Evolutionary conservation across 2,888 invertebrate genomes (phyloP).

Genomic region (Terebella lapidaria): DNA sequence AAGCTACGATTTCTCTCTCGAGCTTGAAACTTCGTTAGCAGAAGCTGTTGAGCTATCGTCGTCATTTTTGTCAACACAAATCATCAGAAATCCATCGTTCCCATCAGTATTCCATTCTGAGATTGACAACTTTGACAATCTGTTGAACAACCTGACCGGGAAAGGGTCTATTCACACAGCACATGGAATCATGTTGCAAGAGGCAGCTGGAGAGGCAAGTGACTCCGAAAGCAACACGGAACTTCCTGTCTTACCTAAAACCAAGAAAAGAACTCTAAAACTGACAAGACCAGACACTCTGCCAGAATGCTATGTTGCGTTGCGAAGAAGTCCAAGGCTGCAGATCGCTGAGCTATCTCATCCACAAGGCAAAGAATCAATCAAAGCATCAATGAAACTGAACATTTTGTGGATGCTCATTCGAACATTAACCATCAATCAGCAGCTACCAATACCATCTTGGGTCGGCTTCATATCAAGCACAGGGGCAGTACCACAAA

Average conservation of each 20-base stretch:
- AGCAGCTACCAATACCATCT: too few species aligned
- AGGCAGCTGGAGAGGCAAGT: slow-evolving; percentile 15
- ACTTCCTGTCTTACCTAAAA: too few species aligned
- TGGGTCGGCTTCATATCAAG: slow-evolving; percentile 24
- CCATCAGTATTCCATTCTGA: slow-evolving; percentile 28
- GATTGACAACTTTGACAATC: slow-evolving; percentile 29
- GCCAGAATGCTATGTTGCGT: too few species aligned
- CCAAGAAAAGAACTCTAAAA: too few species aligned
- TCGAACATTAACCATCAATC: too few species aligned
- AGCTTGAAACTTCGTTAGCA: slow-evolving; percentile 21
- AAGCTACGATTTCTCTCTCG: slow-evolving; percentile 6
- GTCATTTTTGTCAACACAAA: slow-evolving; percentile 21
- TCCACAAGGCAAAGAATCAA: too few species aligned
- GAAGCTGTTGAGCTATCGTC: slow-evolving; percentile 22
- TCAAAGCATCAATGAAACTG: too few species aligned
- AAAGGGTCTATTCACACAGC: slow-evolving; percentile 26
- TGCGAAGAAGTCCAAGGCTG: too few species aligned
- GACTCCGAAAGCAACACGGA: too few species aligned
- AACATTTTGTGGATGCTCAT: too few species aligned
- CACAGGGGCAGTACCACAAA: slow-evolving; percentile 16
- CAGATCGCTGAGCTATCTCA: too few species aligned
- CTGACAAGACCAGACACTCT: too few species aligned
- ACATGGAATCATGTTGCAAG: slow-evolving; percentile 32
- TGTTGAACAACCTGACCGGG: slow-evolving; percentile 22
- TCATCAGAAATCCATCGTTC: slow-evolving; percentile 18